These are phyloP conservation scores for Zeuzera pyrina DNA, from an alignment of 2,888 invertebrate species.

Conservation along the genomic window DNA sequence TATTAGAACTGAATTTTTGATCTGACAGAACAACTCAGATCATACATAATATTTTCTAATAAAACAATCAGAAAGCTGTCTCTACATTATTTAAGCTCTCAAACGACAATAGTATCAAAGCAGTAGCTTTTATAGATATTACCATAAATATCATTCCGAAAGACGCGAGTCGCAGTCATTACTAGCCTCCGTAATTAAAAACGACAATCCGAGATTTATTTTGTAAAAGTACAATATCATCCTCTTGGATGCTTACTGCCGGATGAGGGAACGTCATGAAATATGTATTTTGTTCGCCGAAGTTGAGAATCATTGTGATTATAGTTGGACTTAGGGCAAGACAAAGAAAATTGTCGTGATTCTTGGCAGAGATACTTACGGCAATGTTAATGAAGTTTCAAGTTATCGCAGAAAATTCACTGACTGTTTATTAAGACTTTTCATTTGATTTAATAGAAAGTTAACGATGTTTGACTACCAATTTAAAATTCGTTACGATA, in stretches of 20 bases:
- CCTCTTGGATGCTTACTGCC: slow-evolving; percentile 17
- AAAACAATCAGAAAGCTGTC: slow-evolving; percentile 13
- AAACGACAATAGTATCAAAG: slow-evolving; percentile 43
- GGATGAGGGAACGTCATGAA: slow-evolving; percentile 33
- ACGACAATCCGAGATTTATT: slow-evolving; percentile 28
- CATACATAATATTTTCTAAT: too few relatives aligned
- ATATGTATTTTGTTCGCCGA: slow-evolving; percentile 34
- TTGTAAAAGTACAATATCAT: slow-evolving; percentile 28
- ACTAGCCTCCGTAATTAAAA: slow-evolving; percentile 21
- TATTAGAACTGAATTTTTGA: too few relatives aligned
- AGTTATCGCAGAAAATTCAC: too few relatives aligned
- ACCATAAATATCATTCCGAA: slow-evolving; percentile 38
- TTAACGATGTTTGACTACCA: too few relatives aligned
- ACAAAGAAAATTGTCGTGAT: too few relatives aligned
- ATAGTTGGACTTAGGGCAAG: too few relatives aligned
- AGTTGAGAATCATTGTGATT: slow-evolving; percentile 22
- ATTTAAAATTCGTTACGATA: too few relatives aligned
- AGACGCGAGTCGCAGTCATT: slow-evolving; percentile 7
- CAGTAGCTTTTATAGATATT: slow-evolving; percentile 58
- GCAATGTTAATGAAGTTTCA: too few relatives aligned
- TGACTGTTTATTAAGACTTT: too few relatives aligned
- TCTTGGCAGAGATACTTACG: too few relatives aligned
- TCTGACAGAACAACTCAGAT: too few relatives aligned
- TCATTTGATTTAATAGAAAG: too few relatives aligned
- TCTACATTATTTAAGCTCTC: slow-evolving; percentile 20